phyloP scores from a whole-genome alignment of 2,888 invertebrate genomes.

The Polyommatus iphigenia region DNA sequence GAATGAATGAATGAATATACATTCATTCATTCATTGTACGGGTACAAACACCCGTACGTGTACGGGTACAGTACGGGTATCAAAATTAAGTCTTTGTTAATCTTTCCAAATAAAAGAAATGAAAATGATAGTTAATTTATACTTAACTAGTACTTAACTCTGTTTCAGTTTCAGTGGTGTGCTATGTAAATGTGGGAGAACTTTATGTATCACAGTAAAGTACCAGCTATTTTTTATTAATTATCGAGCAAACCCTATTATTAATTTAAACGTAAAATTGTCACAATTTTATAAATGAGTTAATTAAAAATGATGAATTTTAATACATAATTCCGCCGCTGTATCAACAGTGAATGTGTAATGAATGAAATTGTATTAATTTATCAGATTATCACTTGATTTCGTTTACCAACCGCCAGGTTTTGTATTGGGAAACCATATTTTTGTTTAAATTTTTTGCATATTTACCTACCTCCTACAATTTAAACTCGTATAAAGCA shows the following conservation, averaged over 20 bases:
- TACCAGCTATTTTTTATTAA: background rate
- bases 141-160: too few relatives aligned
- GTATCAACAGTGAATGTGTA: slow-evolving; percentile 17
- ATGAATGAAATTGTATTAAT: slow-evolving; percentile 6
- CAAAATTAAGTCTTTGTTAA: background rate
- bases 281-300: slow-evolving; percentile 12
- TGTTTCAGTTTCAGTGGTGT: background rate
- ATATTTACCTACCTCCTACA: background rate
- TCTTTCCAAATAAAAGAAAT: background rate
- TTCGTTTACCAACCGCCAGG: background rate
- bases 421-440: background rate
- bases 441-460: background rate
- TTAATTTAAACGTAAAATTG: background rate
- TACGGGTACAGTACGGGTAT: too few relatives aligned
- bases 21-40: too few relatives aligned
- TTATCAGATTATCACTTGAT: slow-evolving; percentile 17
- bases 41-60: too few relatives aligned
- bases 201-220: background rate
- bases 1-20: too few relatives aligned
- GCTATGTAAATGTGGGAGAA: background rate
- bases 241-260: background rate
- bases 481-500: too few relatives aligned
- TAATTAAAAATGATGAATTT: slow-evolving; percentile 13
- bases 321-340: background rate
- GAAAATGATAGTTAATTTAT: background rate